These are phyloP conservation scores for Ceratothoa steindachneri DNA, from an alignment of 2,888 invertebrate genomes.

Conservation along the genomic window DNA sequence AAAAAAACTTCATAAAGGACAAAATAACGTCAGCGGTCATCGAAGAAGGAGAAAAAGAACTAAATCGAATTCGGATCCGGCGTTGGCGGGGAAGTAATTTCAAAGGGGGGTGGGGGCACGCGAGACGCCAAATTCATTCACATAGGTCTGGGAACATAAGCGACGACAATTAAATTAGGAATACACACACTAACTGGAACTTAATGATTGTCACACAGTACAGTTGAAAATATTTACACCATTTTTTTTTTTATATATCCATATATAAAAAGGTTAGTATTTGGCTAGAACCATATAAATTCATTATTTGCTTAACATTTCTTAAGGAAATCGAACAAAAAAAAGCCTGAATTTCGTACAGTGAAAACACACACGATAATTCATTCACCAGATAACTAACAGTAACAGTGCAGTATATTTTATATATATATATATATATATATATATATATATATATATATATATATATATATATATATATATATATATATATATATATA, in stretches of 20 bases:
- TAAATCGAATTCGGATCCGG: too few relatives aligned
- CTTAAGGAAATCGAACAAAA: background rate
- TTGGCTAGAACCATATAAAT: background rate
- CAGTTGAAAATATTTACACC: background rate
- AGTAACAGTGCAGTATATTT: background rate
- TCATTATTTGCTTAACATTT: background rate
- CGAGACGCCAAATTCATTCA: too few relatives aligned
- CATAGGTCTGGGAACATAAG: too few relatives aligned
- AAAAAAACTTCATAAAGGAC: too few relatives aligned
- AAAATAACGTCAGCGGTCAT: too few relatives aligned
- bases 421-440: slow-evolving; percentile 21
- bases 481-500: slow-evolving; percentile 12
- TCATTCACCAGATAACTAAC: background rate
- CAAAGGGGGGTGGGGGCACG: too few relatives aligned
- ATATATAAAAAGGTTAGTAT: slow-evolving; percentile 3
- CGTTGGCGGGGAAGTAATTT: too few relatives aligned
- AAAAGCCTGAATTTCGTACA: background rate
- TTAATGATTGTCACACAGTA: background rate
- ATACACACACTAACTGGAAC: background rate
- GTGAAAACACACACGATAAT: background rate
- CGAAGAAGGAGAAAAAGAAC: too few relatives aligned
- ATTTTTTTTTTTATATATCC: background rate
- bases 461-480: slow-evolving; percentile 18
- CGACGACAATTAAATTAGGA: background rate
- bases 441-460: slow-evolving; percentile 19